Evolutionary conservation across 2,797 vertebrate species (phyloP).

Genomic region (Muraenolepis orangiensis): DNA sequence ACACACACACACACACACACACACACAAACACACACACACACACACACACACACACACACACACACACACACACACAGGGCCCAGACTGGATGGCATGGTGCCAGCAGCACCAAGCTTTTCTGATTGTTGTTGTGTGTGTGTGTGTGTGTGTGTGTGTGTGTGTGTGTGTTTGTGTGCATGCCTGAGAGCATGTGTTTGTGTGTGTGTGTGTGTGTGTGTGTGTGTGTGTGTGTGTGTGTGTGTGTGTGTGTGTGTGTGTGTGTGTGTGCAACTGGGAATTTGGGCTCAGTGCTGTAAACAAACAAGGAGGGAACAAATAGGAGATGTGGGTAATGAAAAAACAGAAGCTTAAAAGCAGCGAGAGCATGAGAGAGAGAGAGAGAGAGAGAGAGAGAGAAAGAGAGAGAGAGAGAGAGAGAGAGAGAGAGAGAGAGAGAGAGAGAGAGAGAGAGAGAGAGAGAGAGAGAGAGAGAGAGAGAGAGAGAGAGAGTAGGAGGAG

Average conservation of each 20-base stretch:
- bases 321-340: conserved; percentile 10
- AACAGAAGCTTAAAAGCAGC: background rate
- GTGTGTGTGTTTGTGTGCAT: conserved; percentile 7
- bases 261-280: conserved; percentile 54
- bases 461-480: background rate
- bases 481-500: background rate
- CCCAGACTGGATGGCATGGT: conserved; percentile 68
- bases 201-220: conserved; percentile 4
- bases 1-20: conserved; percentile 8
- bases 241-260: conserved; percentile 15
- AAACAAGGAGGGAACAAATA: conserved; percentile 48
- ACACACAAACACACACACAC: conserved; percentile 9
- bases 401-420: background rate
- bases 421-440: background rate
- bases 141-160: conserved; percentile 11
- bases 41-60: background rate
- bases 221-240: conserved; percentile 5
- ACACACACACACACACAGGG: conserved; percentile 23
- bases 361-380: background rate
- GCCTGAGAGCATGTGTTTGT: conserved; percentile 11
- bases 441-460: background rate
- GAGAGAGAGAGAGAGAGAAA: conserved; percentile 1
- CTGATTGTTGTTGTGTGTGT: conserved; percentile 6
- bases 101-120: conserved; percentile 54
- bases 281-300: conserved; percentile 47